Base-by-base conservation (phyloP, 92 coral and sea anemone genomes). In the Micromussa lordhowensis region DNA sequence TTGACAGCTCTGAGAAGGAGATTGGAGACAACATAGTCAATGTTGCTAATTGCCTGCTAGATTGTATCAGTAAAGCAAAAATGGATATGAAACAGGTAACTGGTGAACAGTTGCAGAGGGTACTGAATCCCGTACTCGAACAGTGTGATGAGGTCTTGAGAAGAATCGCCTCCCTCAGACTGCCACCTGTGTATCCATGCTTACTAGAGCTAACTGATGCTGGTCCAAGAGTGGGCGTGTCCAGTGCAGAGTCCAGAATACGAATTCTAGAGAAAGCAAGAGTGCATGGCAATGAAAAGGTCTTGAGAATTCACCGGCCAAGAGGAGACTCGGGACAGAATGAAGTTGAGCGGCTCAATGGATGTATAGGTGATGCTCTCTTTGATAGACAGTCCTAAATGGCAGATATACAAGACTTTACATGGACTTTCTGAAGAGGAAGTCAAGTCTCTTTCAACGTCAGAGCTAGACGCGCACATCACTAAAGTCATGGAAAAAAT, bases 141-240 rank as follows among this genome's bases (percentile, higher is more conserved):
- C 80, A 87, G 54, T 87, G 91, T 80, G 83, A 87, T 80, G 86
- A 70, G 63, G 79, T 87, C 77, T 71, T 87, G 77, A 69, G 73
- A 68, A 81, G 77, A 69, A 80, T 54, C 76, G 86, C 77, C 83
- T 61, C n/a, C 83, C 83, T 79, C 83, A 51, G 82, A 78, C 85
- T 84, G 79, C 91, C 91, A 88, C 88, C 87, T 59, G 87, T 82
- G 61, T 88, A 88, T 88, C 83, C 91, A 55, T 57, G 92, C 29
- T 40, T 89, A 83, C 92, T 75, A 72, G 93, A 91, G 83, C 90
- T 91, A 79, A 91, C 88, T 70, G 90, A 86, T 81, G 90, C 90
- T 73, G 93, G 88, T 30, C 87, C 93, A 71, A 72, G 54, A 40
- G 82, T 89, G 70, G 92, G 92, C 26, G 73, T 89, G 75, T 84